Evolutionary conservation across 2,888 invertebrate species (phyloP).

Genomic region (Phlogophora meticulosa): DNA sequence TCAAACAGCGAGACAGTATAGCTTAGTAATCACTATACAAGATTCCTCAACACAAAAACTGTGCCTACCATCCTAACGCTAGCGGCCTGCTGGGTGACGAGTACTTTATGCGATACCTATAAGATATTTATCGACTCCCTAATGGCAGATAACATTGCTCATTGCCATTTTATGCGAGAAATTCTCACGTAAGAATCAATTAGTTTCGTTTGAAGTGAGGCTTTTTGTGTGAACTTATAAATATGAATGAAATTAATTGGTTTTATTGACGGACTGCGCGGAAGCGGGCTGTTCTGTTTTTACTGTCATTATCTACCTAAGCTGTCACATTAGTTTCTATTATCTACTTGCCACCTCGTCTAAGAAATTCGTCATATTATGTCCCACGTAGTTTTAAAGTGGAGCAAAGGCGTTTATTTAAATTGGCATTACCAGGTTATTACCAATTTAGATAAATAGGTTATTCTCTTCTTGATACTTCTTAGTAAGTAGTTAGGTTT

Average conservation of each 20-base stretch:
- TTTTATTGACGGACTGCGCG: constrained; percentile 32
- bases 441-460: constrained; percentile 37
- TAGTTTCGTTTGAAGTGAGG: constrained; percentile 32
- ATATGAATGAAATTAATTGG: constrained; percentile 56
- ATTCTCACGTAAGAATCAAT: constrained; percentile 50
- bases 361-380: constrained; percentile 27
- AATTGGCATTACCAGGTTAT: constrained; percentile 38
- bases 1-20: constrained; percentile 39
- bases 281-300: constrained; percentile 33
- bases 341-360: constrained; percentile 18
- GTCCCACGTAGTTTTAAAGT: constrained; percentile 42
- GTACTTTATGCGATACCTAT: constrained; percentile 50
- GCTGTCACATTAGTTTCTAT: constrained; percentile 37
- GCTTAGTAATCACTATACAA: constrained; percentile 50
- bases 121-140: constrained; percentile 57
- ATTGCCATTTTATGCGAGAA: constrained; percentile 49
- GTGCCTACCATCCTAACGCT: constrained; percentile 37
- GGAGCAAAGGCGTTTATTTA: constrained; percentile 25
- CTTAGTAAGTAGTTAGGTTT: not conserved
- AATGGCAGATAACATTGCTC: constrained; percentile 63
- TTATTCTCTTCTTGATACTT: constrained; percentile 29
- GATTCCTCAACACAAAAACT: constrained; percentile 57
- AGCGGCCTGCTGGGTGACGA: constrained; percentile 51
- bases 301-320: constrained; percentile 19
- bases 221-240: constrained; percentile 50